These are phyloP conservation scores for Panthera leo DNA, from an alignment of 2,113 vertebrate genomes.

Conservation along the genomic window DNA sequence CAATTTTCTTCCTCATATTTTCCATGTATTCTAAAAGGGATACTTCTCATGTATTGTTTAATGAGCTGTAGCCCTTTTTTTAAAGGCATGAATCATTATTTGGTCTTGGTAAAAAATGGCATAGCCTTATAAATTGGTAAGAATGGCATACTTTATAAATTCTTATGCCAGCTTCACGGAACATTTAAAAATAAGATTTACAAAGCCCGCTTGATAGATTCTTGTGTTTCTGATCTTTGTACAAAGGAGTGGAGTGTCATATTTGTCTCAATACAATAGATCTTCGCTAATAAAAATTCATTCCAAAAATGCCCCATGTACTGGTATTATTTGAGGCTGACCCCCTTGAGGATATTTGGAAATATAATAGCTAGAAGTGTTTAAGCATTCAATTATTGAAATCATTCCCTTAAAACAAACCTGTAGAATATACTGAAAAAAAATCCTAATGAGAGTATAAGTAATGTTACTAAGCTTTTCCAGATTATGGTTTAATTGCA, in stretches of 20 bases:
- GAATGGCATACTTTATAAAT: neutral
- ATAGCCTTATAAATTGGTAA: slow-evolving; percentile 10
- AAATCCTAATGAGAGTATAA: neutral
- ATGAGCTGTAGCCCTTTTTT: slow-evolving; percentile 71
- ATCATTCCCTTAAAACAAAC: slow-evolving; percentile 46
- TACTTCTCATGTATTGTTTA: slow-evolving; percentile 56
- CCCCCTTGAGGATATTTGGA: slow-evolving; percentile 52
- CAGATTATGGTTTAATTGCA: slow-evolving; percentile 57
- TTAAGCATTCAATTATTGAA: slow-evolving; percentile 49
- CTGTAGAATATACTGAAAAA: slow-evolving; percentile 28
- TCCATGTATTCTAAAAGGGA: slow-evolving; percentile 34
- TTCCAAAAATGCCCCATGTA: neutral
- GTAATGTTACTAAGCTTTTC: slow-evolving; percentile 25
- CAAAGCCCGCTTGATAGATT: slow-evolving; percentile 32
- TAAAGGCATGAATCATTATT: slow-evolving; percentile 58
- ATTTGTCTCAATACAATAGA: slow-evolving; percentile 49
- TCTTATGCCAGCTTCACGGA: neutral
- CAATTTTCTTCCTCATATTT: neutral
- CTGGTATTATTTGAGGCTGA: neutral
- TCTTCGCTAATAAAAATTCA: slow-evolving; percentile 55
- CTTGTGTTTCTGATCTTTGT: slow-evolving; percentile 48
- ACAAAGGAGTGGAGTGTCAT: neutral
- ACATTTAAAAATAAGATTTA: slow-evolving; percentile 34
- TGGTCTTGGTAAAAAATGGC: slow-evolving; percentile 35
- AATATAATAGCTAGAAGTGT: slow-evolving; percentile 26